A percentile compares a stretch with the other conserved stretches of the same genome.
phyloP scores from a whole-genome alignment of 2,888 invertebrate genomes.

The Drosophila prostipennis region DNA sequence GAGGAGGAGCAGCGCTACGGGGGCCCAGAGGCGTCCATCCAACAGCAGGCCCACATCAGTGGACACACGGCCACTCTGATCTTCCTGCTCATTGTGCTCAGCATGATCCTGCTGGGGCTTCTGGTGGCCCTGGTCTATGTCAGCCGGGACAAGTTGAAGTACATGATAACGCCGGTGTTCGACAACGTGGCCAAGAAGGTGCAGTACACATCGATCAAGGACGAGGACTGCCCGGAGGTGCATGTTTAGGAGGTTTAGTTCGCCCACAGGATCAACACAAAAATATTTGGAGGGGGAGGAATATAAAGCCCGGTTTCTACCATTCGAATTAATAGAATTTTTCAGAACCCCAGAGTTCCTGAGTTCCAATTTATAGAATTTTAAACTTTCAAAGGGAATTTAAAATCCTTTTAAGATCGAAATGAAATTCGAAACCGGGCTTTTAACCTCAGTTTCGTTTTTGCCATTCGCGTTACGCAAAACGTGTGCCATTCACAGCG shows the following conservation, averaged over 20 bases:
- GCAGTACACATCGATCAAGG: slow-evolving; percentile 89
- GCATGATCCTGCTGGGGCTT: slow-evolving; percentile 85
- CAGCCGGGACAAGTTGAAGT: slow-evolving; percentile 86
- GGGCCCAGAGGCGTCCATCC: slow-evolving; percentile 16
- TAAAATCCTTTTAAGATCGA: background rate
- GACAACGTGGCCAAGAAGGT: slow-evolving; percentile 89
- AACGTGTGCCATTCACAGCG: slow-evolving; percentile 70
- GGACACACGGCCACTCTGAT: slow-evolving; percentile 83
- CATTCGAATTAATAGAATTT: background rate
- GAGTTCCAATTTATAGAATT: background rate
- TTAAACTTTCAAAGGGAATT: background rate
- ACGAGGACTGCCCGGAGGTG: slow-evolving; percentile 85
- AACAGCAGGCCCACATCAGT: slow-evolving; percentile 65
- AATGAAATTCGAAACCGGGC: slow-evolving; percentile 4
- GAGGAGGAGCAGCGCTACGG: slow-evolving; percentile 73
- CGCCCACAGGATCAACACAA: slow-evolving; percentile 12
- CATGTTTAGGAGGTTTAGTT: slow-evolving; percentile 78
- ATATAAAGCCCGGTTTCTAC: slow-evolving; percentile 7
- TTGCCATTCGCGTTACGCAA: slow-evolving; percentile 72
- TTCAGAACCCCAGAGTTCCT: background rate
- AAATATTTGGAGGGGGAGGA: background rate
- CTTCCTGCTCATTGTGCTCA: slow-evolving; percentile 85
- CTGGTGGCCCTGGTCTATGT: slow-evolving; percentile 87
- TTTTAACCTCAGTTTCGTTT: slow-evolving; percentile 40
- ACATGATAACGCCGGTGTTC: slow-evolving; percentile 87